These are phyloP conservation scores for Pseudomyrmex cubaensis DNA, from an alignment of 1,140 invertebrate genomes.

Conservation along the genomic window DNA sequence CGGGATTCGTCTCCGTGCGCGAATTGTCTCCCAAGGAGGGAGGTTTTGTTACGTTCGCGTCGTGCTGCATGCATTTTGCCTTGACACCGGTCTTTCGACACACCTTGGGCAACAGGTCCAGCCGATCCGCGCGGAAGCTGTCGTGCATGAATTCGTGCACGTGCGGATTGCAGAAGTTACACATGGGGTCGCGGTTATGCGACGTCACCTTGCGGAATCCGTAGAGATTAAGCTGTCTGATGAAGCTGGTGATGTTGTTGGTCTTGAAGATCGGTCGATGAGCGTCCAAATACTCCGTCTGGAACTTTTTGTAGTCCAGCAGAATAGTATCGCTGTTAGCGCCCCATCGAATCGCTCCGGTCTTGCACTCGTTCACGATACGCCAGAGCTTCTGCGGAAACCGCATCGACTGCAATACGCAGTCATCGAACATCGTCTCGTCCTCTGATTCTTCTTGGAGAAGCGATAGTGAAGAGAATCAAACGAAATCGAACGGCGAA, in stretches of 20 bases:
- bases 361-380: slow-evolving; percentile 85
- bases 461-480: background rate
- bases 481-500: slow-evolving; percentile 2
- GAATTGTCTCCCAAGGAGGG: background rate
- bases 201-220: slow-evolving; percentile 87
- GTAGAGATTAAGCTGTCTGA: slow-evolving; percentile 87
- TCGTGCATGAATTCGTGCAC: slow-evolving; percentile 88
- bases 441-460: background rate
- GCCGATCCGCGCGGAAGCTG: slow-evolving; percentile 85
- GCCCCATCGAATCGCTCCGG: slow-evolving; percentile 86
- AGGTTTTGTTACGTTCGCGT: background rate
- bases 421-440: slow-evolving; percentile 82
- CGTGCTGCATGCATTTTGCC: slow-evolving; percentile 71
- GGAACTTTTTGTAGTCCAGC: slow-evolving; percentile 86
- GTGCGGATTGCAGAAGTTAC: slow-evolving; percentile 85
- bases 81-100: slow-evolving; percentile 85
- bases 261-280: slow-evolving; percentile 87
- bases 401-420: slow-evolving; percentile 85
- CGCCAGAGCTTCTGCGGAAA: slow-evolving; percentile 88
- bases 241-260: slow-evolving; percentile 87
- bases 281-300: slow-evolving; percentile 85
- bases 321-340: slow-evolving; percentile 85
- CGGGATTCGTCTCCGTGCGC: slow-evolving; percentile 5
- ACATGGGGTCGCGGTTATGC: slow-evolving; percentile 86
- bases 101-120: slow-evolving; percentile 86